phyloP scores from a whole-genome alignment of 1,140 invertebrate species.

The Drosophila arizonae region DNA sequence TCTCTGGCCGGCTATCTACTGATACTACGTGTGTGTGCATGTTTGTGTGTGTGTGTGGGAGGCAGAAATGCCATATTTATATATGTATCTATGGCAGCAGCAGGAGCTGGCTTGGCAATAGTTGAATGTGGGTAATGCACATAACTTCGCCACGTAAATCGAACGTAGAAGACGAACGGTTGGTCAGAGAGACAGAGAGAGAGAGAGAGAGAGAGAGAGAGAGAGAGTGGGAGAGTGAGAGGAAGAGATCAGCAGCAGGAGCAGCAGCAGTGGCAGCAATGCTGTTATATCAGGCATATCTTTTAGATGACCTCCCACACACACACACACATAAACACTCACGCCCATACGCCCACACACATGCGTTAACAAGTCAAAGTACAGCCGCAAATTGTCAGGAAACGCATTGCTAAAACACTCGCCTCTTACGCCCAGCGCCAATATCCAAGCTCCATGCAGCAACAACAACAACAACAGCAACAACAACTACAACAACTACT shows the following conservation, averaged over 20 bases:
- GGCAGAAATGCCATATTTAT: conserved; percentile 29
- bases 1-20: conserved; percentile 47
- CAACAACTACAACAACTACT: conserved; percentile 38
- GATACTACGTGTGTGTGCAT: not conserved
- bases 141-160: conserved; percentile 45
- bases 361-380: conserved; percentile 29
- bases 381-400: conserved; percentile 62
- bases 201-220: too few relatives aligned
- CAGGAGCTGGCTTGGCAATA: conserved; percentile 15
- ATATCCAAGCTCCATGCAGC: conserved; percentile 13
- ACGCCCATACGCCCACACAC: conserved; percentile 2
- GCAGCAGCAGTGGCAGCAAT: conserved; percentile 8
- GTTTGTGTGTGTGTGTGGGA: conserved; percentile 5
- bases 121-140: conserved; percentile 35
- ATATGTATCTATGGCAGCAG: conserved; percentile 20
- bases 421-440: conserved; percentile 26
- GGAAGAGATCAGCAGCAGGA: not conserved
- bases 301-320: conserved; percentile 46
- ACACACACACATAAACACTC: conserved; percentile 20
- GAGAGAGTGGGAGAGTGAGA: too few relatives aligned
- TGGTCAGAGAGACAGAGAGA: not conserved
- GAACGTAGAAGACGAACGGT: conserved; percentile 9
- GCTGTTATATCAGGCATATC: conserved; percentile 38
- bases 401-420: conserved; percentile 58
- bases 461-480: conserved; percentile 43